Evolutionary conservation across 2,888 invertebrate genomes (phyloP), one percentile per base, ranked within the genome.

Genomic region (Dryomyza anilis): DNA sequence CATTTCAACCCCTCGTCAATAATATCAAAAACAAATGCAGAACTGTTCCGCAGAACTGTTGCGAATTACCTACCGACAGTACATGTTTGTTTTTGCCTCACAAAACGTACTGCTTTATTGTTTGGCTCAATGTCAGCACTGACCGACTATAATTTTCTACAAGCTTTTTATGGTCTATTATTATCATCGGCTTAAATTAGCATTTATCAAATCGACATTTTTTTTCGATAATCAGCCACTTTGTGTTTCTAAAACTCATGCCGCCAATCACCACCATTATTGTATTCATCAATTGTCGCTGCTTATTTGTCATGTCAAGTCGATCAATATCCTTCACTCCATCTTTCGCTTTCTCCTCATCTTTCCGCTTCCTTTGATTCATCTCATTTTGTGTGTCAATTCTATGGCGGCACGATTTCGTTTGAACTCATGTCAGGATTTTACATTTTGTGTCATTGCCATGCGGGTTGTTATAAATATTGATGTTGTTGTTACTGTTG

Each of bases 141-240:
- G 23, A 16, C 43, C n/a, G n/a, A 6, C 43, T 43, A 43, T 16
- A 6, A 19, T 16, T 43, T 43, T 43, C 16, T n/a, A 19, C 43
- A 43, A n/a, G n/a, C 43, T 43, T 43, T 43, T 16, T n/a, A 43
- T 16, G 19, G 19, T 43, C 19, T 43, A 43, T 73, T n/a, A n/a
- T 74, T 70, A 72, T 71, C 64, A 66, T 69, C 70, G 75, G 76
- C 75, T 76, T 76, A 77, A 77, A 76, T 76, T 74, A 75, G 77
- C 76, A 77, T 76, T 77, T 76, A 77, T 76, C 76, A 76, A 70
- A 74, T 69, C 48, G 57, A 57, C 63, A 57, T 57, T 10, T 30
- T 21, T 57, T 57, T 33, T 50, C 45, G 8, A 3, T 29, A 25
- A n/a, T 25, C 25, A 25, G 25, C 25, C 27, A 14, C 27, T 7